phyloP scores from a whole-genome alignment of 2,888 invertebrate genomes.

The Acleris literana region DNA sequence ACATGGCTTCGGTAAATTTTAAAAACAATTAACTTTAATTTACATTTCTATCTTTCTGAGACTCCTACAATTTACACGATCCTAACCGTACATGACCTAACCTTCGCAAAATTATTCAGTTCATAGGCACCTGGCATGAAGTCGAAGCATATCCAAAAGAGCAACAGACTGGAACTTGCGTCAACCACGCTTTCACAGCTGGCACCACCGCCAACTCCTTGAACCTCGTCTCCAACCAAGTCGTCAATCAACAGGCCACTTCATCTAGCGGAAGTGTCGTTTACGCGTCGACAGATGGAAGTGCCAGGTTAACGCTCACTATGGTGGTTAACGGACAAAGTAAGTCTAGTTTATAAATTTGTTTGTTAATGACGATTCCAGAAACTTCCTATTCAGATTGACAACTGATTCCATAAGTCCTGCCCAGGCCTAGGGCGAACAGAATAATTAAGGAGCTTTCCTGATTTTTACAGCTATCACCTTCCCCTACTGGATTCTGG shows the following conservation, averaged over 20 bases:
- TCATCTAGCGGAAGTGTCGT: conserved; percentile 11
- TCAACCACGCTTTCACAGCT: conserved; percentile 19
- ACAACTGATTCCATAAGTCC: no score
- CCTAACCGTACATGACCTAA: no score
- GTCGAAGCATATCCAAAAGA: conserved; percentile 66
- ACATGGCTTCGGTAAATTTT: conserved; percentile 9
- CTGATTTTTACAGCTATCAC: no score
- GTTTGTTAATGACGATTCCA: background rate
- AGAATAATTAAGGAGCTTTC: no score
- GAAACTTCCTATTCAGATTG: background rate
- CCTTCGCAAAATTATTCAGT: conserved; percentile 52
- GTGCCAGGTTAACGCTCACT: conserved; percentile 16
- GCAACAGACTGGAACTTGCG: conserved; percentile 67
- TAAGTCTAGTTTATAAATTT: background rate
- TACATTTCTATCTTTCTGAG: no score
- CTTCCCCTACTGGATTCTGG: no score
- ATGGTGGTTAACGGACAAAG: conserved; percentile 33
- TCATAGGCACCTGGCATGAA: conserved; percentile 84
- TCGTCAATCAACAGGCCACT: conserved; percentile 42
- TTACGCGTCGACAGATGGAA: conserved; percentile 4
- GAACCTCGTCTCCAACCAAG: conserved; percentile 44
- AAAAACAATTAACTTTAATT: no score
- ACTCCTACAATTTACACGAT: no score
- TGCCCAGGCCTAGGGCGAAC: no score
- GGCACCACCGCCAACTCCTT: conserved; percentile 22